These are phyloP conservation scores for Sphenopsis melanotis DNA, from an alignment of 2,797 vertebrate genomes.

Conservation along the genomic window DNA sequence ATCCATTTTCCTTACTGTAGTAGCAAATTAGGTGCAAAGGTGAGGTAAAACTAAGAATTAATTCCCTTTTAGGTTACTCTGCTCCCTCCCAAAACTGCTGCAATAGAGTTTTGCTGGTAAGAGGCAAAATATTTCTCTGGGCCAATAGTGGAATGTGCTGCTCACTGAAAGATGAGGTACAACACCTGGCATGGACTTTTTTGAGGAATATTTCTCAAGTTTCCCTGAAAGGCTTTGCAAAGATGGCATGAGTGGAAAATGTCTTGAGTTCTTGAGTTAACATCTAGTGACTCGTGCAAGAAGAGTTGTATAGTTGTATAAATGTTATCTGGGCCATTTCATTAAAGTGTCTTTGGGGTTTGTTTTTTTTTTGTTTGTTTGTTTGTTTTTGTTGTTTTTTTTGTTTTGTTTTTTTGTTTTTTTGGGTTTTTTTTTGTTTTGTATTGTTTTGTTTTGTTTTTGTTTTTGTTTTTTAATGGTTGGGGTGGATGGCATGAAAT, in stretches of 20 bases:
- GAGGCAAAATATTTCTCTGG: not conserved
- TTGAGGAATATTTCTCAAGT: not conserved
- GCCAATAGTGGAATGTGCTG: not conserved
- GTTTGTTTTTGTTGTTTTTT: not conserved
- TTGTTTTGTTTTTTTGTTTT: too few relatives aligned
- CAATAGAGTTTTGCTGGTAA: not conserved
- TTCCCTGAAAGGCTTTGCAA: not conserved
- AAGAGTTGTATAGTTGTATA: not conserved
- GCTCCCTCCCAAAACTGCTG: not conserved
- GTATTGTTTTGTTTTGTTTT: too few relatives aligned
- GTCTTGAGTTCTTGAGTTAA: not conserved
- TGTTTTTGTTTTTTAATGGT: accelerated
- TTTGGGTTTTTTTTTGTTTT: not conserved
- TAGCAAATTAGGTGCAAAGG: not conserved
- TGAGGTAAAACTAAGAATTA: not conserved
- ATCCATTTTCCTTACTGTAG: not conserved
- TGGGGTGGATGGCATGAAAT: accelerated
- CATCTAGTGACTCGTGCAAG: not conserved
- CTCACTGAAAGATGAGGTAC: not conserved
- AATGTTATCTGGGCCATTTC: not conserved
- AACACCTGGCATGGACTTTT: not conserved
- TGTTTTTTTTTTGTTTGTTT: too few relatives aligned
- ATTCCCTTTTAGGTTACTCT: not conserved
- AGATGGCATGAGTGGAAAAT: not conserved
- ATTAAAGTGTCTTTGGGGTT: not conserved